phyloP scores from a whole-genome alignment of 2,797 vertebrate species.

The Natrix natrix region DNA sequence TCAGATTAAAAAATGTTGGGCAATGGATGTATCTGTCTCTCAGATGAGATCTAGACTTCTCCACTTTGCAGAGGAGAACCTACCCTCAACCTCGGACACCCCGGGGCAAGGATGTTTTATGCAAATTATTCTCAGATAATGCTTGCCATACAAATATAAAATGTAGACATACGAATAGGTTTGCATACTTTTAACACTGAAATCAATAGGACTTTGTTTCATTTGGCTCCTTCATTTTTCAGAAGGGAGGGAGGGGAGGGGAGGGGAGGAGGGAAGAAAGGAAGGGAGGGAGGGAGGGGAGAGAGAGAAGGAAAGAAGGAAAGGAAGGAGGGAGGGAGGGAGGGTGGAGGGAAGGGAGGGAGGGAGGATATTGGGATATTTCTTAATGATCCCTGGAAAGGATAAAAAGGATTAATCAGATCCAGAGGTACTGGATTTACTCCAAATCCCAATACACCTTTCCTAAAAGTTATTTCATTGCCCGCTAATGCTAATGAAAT shows the following conservation, averaged over 20 bases:
- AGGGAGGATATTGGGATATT: not conserved
- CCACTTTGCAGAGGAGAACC: not conserved
- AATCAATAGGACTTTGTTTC: not conserved
- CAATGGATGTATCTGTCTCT: not conserved
- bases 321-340: not conserved
- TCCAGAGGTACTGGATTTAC: not conserved
- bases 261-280: rapidly evolving
- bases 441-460: slow-evolving; percentile 2
- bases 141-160: not conserved
- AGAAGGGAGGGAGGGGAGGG: not conserved
- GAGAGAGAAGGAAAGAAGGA: not conserved
- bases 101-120: not conserved
- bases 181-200: not conserved
- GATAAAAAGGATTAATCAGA: not conserved
- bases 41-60: not conserved
- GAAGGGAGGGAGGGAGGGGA: rapidly evolving
- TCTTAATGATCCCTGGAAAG: not conserved
- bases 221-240: not conserved
- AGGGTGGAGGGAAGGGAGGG: too few relatives aligned
- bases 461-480: not conserved
- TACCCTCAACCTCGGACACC: not conserved
- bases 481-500: not conserved
- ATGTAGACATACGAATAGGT: not conserved
- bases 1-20: not conserved
- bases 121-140: not conserved